These are phyloP conservation scores for Ascidia mentula DNA, from an alignment of 23 tunicate genomes.

Conservation along the genomic window DNA sequence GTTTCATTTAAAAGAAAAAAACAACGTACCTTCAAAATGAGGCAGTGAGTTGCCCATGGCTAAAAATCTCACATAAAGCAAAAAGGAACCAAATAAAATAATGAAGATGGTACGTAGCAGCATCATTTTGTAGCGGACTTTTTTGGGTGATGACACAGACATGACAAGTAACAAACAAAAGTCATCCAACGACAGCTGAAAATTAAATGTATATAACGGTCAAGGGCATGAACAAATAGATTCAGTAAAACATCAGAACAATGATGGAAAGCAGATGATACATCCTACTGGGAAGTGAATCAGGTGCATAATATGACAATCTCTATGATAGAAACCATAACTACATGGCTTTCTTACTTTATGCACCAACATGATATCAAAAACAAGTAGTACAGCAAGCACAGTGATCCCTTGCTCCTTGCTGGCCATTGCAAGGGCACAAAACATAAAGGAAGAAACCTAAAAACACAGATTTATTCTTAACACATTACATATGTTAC, in stretches of 20 bases:
- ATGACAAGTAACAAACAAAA: constrained; percentile 42
- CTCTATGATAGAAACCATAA: too few species aligned
- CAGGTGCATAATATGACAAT: too few species aligned
- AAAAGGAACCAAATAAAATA: constrained; percentile 14
- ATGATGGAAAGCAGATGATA: too few species aligned
- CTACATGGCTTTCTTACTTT: constrained; percentile 36
- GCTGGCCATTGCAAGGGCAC: constrained; percentile 46
- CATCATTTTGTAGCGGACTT: constrained; percentile 17
- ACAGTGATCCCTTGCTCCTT: constrained; percentile 92
- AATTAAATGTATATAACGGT: neutral
- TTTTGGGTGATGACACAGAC: constrained; percentile 16
- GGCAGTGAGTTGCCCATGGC: constrained; percentile 70
- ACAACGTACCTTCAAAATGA: constrained; percentile 53
- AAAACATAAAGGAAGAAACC: constrained; percentile 41
- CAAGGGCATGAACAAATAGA: neutral
- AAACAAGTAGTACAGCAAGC: constrained; percentile 51
- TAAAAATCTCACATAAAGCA: constrained; percentile 28
- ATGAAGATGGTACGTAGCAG: constrained; percentile 15
- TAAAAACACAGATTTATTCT: too few species aligned
- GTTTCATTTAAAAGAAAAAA: neutral
- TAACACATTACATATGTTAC: too few species aligned
- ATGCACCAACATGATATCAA: constrained; percentile 49
- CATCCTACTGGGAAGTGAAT: too few species aligned
- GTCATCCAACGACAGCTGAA: constrained; percentile 54
- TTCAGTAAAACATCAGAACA: neutral